Conservation (phyloP, 2,888 invertebrate species). For the Drosophila neotestacea region DNA sequence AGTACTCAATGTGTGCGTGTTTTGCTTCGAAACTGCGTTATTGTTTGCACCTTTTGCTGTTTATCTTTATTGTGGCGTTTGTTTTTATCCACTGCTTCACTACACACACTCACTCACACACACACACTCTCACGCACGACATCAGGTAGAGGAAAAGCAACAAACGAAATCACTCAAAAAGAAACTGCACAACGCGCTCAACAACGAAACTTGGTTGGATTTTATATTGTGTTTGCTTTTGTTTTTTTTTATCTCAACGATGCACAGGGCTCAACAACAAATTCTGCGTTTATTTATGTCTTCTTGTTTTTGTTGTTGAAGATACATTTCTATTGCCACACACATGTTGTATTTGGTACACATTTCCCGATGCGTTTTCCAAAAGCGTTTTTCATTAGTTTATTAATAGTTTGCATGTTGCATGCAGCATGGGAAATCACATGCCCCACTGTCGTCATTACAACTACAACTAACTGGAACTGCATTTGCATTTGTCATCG, state of each 20-base stretch:
- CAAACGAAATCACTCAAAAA: slow-evolving; percentile 71
- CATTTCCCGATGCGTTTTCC: slow-evolving; percentile 41
- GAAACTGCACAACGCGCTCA: slow-evolving; percentile 67
- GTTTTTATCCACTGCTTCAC: slow-evolving; percentile 77
- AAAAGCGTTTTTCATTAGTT: slow-evolving; percentile 37
- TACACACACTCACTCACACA: slow-evolving; percentile 40
- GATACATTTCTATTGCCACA: slow-evolving; percentile 52
- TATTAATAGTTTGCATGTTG: slow-evolving; percentile 51
- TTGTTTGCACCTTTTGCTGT: slow-evolving; percentile 71
- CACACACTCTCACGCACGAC: slow-evolving; percentile 16
- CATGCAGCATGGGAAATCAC: slow-evolving; percentile 21
- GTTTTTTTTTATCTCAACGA: slow-evolving; percentile 48
- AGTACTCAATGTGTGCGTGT: slow-evolving; percentile 1
- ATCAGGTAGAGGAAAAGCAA: slow-evolving; percentile 63
- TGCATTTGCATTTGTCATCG: slow-evolving; percentile 49
- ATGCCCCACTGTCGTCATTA: slow-evolving; percentile 7
- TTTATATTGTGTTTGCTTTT: slow-evolving; percentile 35
- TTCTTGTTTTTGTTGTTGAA: slow-evolving; percentile 58
- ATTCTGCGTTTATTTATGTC: slow-evolving; percentile 63
- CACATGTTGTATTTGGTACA: slow-evolving; percentile 52
- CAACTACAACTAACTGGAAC: background rate
- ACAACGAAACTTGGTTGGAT: slow-evolving; percentile 56
- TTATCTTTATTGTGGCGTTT: slow-evolving; percentile 77
- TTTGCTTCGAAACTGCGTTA: slow-evolving; percentile 47
- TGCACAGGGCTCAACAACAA: slow-evolving; percentile 64